Conservation (phyloP, 2,113 vertebrate species). For the Hylia prasina region DNA sequence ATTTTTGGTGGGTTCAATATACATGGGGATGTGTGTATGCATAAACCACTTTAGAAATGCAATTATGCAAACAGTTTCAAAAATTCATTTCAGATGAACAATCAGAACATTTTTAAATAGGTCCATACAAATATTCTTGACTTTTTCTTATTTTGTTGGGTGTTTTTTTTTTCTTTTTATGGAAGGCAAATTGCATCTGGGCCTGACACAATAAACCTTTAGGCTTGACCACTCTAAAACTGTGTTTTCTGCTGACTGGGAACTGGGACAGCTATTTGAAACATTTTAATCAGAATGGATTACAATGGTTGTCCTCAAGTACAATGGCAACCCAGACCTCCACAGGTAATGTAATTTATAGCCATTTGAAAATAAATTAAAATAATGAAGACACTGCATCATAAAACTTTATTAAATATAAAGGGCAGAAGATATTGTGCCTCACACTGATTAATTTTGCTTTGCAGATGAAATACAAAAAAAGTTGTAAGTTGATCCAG, state of each 20-base stretch:
- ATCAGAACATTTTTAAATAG: not conserved
- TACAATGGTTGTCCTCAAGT: not conserved
- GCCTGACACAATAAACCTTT: not conserved
- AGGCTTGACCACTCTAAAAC: not conserved
- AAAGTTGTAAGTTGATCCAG: not conserved
- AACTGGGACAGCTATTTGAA: not conserved
- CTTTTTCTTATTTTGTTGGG: not conserved
- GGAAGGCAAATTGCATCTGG: not conserved
- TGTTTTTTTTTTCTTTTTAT: not conserved
- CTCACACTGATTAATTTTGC: not conserved
- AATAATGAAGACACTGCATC: not conserved
- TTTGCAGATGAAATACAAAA: not conserved
- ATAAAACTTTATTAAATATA: not conserved
- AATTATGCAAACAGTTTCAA: not conserved
- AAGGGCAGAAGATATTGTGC: not conserved
- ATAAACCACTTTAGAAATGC: not conserved
- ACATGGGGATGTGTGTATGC: not conserved
- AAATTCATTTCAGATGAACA: not conserved
- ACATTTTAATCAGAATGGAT: not conserved
- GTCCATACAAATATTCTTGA: not conserved
- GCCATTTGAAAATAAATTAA: not conserved
- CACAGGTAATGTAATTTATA: not conserved
- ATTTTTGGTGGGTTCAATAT: not conserved
- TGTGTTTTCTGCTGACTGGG: not conserved
- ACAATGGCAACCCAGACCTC: not conserved